phyloP scores from a whole-genome alignment of 1,140 invertebrate genomes.

The Drosophila navojoa region DNA sequence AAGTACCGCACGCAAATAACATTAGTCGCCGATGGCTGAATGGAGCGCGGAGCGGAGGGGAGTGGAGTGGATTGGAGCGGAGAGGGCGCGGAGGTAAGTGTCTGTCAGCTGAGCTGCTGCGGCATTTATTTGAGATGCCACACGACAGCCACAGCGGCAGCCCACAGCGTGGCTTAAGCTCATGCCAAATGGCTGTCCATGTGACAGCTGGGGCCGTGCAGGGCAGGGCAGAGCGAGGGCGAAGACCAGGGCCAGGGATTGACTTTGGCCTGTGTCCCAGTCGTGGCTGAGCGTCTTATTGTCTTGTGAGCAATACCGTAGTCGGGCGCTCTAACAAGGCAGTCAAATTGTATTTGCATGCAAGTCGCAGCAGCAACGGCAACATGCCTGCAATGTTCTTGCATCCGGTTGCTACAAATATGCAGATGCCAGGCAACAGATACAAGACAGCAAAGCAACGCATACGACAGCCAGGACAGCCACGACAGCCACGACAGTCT shows the following conservation, averaged over 20 bases:
- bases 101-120: conserved; percentile 66
- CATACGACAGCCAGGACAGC: conserved; percentile 78
- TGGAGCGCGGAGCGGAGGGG: background rate
- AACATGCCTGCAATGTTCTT: conserved; percentile 67
- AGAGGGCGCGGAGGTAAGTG: background rate
- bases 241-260: background rate
- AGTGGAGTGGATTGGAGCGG: background rate
- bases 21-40: conserved; percentile 56
- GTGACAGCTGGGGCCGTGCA: conserved; percentile 50
- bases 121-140: conserved; percentile 79
- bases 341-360: conserved; percentile 81
- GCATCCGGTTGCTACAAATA: conserved; percentile 67
- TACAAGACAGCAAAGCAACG: conserved; percentile 53
- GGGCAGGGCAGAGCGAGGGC: background rate
- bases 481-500: conserved; percentile 76
- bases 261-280: conserved; percentile 28
- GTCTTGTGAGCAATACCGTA: conserved; percentile 57
- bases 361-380: conserved; percentile 60
- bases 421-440: conserved; percentile 72
- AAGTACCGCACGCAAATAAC: conserved; percentile 74
- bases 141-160: conserved; percentile 50
- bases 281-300: conserved; percentile 63
- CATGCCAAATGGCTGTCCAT: conserved; percentile 75
- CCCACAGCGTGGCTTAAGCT: conserved; percentile 72
- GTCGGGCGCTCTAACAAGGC: conserved; percentile 61